These are phyloP conservation scores for Wiebesia pumilae DNA, from an alignment of 1,140 invertebrate species.

Conservation along the genomic window DNA sequence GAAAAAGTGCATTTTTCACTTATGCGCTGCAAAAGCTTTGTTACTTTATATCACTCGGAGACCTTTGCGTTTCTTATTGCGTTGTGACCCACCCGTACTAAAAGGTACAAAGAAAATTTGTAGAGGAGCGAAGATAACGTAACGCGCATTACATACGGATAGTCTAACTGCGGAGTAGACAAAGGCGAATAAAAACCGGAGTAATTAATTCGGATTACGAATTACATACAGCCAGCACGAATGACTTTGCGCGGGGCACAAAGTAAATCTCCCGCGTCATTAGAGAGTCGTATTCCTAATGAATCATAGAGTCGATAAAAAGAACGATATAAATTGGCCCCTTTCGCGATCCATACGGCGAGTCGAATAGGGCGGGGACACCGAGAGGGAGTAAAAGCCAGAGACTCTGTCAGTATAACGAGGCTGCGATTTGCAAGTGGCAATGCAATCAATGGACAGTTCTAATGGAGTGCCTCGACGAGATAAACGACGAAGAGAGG, in stretches of 20 bases:
- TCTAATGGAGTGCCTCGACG: conserved; percentile 56
- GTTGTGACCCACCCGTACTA: background rate
- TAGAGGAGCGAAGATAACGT: background rate
- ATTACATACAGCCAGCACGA: conserved; percentile 40
- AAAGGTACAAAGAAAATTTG: background rate
- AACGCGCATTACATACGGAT: background rate
- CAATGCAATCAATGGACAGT: conserved; percentile 57
- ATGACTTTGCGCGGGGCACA: conserved; percentile 29
- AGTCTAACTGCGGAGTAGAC: background rate
- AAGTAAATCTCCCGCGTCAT: conserved; percentile 53
- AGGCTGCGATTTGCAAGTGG: conserved; percentile 58
- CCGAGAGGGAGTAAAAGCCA: background rate
- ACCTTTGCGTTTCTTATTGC: background rate
- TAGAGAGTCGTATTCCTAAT: conserved; percentile 46
- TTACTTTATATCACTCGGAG: background rate
- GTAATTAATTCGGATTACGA: conserved; percentile 34
- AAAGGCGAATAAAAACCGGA: conserved; percentile 14
- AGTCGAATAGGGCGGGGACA: no score
- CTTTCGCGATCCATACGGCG: conserved; percentile 2
- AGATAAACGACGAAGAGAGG: conserved; percentile 49
- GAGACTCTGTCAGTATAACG: conserved; percentile 38
- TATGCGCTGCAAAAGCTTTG: background rate
- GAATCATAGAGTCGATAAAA: conserved; percentile 43
- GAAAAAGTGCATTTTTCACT: background rate
- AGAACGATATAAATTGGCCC: conserved; percentile 24